Conservation (phyloP, 2,113 vertebrate species). For the Loxodonta africana region DNA sequence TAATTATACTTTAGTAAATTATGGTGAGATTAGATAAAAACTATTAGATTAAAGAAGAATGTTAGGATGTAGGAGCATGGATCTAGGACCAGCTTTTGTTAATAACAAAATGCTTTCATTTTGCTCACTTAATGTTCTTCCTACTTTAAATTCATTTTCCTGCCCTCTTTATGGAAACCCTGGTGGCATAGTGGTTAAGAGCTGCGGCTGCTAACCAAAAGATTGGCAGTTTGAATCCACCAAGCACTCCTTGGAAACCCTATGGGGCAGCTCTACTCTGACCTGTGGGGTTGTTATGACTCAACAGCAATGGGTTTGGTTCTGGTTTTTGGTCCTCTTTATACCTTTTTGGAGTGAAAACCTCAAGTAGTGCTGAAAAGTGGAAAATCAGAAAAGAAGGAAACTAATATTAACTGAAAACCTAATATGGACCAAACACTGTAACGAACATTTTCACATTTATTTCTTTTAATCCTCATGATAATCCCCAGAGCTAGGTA, state of each 20-base stretch:
- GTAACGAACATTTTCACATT: not conserved
- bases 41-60: not conserved
- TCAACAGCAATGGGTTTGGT: too few species aligned
- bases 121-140: not conserved
- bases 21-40: not conserved
- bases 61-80: not conserved
- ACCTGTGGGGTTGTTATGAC: too few species aligned
- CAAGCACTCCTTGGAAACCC: too few species aligned
- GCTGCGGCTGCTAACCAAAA: too few species aligned
- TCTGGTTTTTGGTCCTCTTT: not conserved
- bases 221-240: too few species aligned
- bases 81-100: not conserved
- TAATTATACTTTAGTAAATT: not conserved
- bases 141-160: not conserved
- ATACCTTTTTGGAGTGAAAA: slow-evolving; percentile 43
- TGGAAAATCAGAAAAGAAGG: not conserved
- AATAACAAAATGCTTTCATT: not conserved
- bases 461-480: not conserved
- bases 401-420: not conserved
- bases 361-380: not conserved
- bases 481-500: not conserved
- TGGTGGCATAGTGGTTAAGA: too few species aligned
- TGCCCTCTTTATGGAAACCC: not conserved
- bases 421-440: not conserved
- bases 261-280: too few species aligned